Conservation (phyloP, 2,113 vertebrate species). For the Dromiciops gliroides region DNA sequence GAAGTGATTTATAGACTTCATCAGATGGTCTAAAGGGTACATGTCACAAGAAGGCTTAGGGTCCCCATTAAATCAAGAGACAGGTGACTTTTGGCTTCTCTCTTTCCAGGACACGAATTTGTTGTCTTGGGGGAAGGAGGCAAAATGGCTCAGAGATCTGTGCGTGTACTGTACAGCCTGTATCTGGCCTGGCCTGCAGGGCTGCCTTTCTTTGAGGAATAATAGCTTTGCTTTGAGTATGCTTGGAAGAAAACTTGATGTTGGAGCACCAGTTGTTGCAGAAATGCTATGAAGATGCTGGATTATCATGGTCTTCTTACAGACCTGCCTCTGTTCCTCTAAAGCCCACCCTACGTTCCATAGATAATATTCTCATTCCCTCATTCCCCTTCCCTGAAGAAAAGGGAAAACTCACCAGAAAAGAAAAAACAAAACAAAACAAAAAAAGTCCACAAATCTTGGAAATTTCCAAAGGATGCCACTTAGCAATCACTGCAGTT, state of each 20-base stretch:
- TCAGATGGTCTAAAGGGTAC: background rate
- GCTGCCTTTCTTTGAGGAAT: background rate
- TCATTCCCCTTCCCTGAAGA: background rate
- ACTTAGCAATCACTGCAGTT: slow-evolving; percentile 37
- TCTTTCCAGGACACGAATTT: background rate
- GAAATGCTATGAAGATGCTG: slow-evolving; percentile 12
- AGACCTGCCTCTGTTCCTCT: background rate
- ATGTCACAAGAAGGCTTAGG: background rate
- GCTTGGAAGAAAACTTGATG: slow-evolving; percentile 11
- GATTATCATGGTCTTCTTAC: background rate
- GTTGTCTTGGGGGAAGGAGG: background rate
- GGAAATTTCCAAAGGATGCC: slow-evolving; percentile 32
- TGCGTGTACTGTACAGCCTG: background rate
- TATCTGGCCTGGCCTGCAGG: slow-evolving; percentile 18
- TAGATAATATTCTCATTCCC: background rate
- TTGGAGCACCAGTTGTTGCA: slow-evolving; percentile 16
- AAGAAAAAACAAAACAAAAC: background rate
- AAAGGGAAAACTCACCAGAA: background rate
- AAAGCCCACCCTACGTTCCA: slow-evolving; percentile 19
- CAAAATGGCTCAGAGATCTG: background rate
- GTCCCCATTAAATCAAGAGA: background rate
- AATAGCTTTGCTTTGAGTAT: background rate
- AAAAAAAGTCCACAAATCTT: background rate
- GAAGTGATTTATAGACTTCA: background rate
- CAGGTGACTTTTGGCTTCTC: background rate